Conservation (phyloP, 2,797 vertebrate species). For the Bucorvus abyssinicus region DNA sequence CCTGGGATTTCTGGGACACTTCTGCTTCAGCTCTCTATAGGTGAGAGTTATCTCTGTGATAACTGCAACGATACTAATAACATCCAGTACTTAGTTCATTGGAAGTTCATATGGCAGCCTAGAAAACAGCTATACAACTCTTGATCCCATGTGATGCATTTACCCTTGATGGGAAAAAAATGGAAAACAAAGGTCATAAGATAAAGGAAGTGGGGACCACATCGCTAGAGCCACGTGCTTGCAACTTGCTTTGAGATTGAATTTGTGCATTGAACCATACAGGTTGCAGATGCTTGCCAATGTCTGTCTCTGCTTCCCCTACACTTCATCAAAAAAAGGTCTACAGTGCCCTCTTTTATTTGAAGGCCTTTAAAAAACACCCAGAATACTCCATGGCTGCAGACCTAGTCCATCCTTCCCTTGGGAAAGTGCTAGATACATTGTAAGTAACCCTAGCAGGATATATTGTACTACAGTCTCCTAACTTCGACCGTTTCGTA, state of each 20-base stretch:
- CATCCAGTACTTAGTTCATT: not conserved
- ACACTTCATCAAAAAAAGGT: not conserved
- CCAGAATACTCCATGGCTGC: not conserved
- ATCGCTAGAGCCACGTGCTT: not conserved
- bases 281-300: not conserved
- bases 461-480: not conserved
- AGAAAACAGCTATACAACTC: not conserved
- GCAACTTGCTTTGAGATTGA: not conserved
- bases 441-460: not conserved
- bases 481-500: constrained; percentile 48
- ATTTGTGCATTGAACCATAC: constrained; percentile 20
- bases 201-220: not conserved
- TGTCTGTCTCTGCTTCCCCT: not conserved
- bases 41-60: not conserved
- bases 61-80: not conserved
- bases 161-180: not conserved
- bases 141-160: not conserved
- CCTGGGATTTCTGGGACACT: not conserved
- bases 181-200: not conserved
- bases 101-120: not conserved
- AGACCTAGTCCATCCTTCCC: constrained; percentile 34
- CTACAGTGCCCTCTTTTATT: not conserved
- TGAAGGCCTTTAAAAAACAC: constrained; percentile 25
- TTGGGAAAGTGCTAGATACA: constrained; percentile 41
- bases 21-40: not conserved